A percentile compares a stretch with the other conserved stretches of the same genome.
Conservation (phyloP, 2,113 vertebrate genomes). For the Oryzias curvinotus region DNA sequence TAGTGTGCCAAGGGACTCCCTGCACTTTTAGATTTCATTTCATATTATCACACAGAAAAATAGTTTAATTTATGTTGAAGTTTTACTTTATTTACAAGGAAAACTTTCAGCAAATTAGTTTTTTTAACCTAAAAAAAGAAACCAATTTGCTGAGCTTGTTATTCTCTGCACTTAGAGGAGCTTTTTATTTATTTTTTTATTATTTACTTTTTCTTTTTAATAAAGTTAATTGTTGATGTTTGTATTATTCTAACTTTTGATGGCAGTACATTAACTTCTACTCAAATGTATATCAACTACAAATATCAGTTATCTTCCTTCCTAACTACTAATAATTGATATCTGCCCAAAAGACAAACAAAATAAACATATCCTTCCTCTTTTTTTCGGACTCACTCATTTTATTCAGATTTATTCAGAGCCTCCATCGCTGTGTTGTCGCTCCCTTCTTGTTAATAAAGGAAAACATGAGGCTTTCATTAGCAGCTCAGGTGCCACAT, state of each 20-base stretch:
- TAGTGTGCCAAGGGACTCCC: not conserved
- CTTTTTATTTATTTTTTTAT: too few species aligned
- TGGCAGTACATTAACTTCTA: too few species aligned
- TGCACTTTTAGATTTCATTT: not conserved
- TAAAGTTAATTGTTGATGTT: too few species aligned
- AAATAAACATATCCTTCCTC: too few species aligned
- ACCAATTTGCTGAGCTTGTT: too few species aligned
- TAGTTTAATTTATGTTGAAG: not conserved
- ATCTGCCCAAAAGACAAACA: not conserved
- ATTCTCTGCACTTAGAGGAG: not conserved
- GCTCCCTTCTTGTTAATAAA: slow-evolving; percentile 49
- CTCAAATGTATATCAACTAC: too few species aligned
- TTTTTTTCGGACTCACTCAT: too few species aligned
- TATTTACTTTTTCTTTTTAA: too few species aligned
- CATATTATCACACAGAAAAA: not conserved
- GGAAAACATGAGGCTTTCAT: slow-evolving; percentile 19
- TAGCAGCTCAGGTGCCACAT: slow-evolving; percentile 38
- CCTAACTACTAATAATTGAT: not conserved
- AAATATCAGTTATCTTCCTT: not conserved
- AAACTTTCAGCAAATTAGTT: not conserved
- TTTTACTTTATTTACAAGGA: too few species aligned
- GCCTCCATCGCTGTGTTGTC: slow-evolving; percentile 20
- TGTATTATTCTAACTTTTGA: too few species aligned
- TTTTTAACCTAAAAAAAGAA: not conserved
- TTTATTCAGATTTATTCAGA: slow-evolving; percentile 35